Base-by-base conservation (phyloP, 2,888 invertebrate species). In the Caenorhabditis wallacei region DNA sequence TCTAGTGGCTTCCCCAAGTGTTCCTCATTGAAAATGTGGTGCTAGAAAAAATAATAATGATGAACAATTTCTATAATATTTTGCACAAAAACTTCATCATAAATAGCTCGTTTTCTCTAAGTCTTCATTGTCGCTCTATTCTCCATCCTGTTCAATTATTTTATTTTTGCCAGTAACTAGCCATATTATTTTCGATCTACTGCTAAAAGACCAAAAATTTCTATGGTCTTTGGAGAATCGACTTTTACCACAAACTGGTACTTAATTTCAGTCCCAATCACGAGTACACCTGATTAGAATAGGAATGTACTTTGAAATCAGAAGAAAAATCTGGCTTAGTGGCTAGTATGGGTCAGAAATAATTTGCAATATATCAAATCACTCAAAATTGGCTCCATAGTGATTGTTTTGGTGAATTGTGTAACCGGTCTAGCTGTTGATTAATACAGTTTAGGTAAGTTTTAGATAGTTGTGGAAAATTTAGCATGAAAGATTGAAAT, bases 191-290 rank as follows among this genome's bases (percentile, higher is more conserved):
- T 48, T 48, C 46, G 7, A 48, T 48, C 13, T 48, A 18, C 18
- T 18, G 46, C 46, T 48, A 48, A 8, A 48, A 48, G 46, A 48
- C 18, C 46, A 48, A 48, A 18, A 48, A 48, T 48, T 48, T 48
- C 46, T 18, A 8, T 30, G 46, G 18, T 48, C 46, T 18, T n/a
- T 48, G 8, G 18, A 18, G 46, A 48, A 48, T 48, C 2, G 18
- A 13, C 13, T 18, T n/a, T 8, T 48, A 2, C 18, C 8, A 5
- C 43, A 3, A 18, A 8, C 43, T 13, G 4, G 18, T 7, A 48
- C 1, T 48, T 18, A 5, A 8, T 48, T 48, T 48, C 30, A 10
- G 40, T 40, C 18, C 18, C 43, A 43, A 43, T 43, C 16, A 43
- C 13, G 43, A 43, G 43, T 13, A 16, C 16, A 13, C 2, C 11